Evolutionary conservation across 2,888 invertebrate genomes (phyloP), one percentile per base, ranked within the genome.

Genomic region (Apodemia hepburni): DNA sequence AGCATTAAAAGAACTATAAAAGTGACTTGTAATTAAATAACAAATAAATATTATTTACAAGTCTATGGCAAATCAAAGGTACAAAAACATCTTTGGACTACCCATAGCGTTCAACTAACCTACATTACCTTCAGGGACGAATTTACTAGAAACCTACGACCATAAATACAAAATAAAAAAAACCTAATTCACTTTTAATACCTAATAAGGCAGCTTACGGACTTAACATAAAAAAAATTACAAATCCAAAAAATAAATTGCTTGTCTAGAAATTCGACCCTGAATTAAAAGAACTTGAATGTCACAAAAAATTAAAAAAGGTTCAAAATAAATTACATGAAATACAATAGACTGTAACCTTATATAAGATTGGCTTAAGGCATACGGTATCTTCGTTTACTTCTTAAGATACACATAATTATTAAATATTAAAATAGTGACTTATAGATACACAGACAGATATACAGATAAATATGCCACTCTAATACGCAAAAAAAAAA

Each of bases 41-140:
- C 66, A 70, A 66, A 65, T 69, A 69, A 69, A 66, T 65, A 71
- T 75, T 82, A 81, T 84, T 75, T 83, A 82, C 81, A 82, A 60
- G 66, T 68, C 68, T 80, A 85, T 84, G 85, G 84, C 81, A 80
- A 77, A 75, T 70, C 58, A 75, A 77, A 81, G 80, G 79, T 84
- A 83, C 79, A 71, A 75, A 69, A 73, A 72, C 75, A 85, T 86
- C 87, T 87, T 87, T 87, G 86, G 74, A 70, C 78, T 75, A 75
- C 79, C 77, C 62, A 60, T 59, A 59, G 57, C 18, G 45, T 61
- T 59, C 45, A 22, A 62, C 38, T 58, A 58, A 22, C 33, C 29
- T 45, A 64, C 11, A 57, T 58, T 12, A 58, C 38, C 12, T 58
- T 7, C 59, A 59, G 59, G 27, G 15, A 15, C 54, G 27, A 54